Conservation (phyloP, 2,888 invertebrate genomes). For the Drosophila mettleri region DNA sequence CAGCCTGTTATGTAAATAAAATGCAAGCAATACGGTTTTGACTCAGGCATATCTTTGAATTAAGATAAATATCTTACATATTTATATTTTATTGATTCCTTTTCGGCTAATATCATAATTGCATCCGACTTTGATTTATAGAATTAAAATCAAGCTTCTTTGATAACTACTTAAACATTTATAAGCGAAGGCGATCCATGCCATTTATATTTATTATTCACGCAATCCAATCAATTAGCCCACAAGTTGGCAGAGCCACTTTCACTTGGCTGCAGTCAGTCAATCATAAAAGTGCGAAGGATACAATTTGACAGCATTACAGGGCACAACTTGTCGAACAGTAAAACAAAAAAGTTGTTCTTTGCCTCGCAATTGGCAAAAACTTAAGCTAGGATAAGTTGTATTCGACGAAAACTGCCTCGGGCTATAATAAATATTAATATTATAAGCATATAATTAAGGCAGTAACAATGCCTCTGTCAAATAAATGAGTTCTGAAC, state of each 20-base stretch:
- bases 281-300: conserved; percentile 45
- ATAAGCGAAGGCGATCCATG: neutral
- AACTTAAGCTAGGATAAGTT: conserved; percentile 14
- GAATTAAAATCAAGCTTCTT: neutral
- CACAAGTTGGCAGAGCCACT: conserved; percentile 40
- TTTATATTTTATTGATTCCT: too few relatives aligned
- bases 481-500: conserved; percentile 19
- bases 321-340: conserved; percentile 42
- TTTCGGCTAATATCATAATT: too few relatives aligned
- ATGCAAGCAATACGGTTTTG: neutral
- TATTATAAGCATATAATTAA: conserved; percentile 30
- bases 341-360: conserved; percentile 19
- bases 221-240: conserved; percentile 61
- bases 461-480: conserved; percentile 30
- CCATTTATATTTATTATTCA: conserved; percentile 11
- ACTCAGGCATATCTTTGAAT: too few relatives aligned
- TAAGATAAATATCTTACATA: too few relatives aligned
- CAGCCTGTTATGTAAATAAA: neutral
- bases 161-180: neutral
- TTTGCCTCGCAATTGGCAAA: neutral
- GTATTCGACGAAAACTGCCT: too few relatives aligned
- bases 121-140: neutral
- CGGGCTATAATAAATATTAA: conserved; percentile 61
- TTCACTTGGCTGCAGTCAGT: conserved; percentile 41
- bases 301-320: conserved; percentile 52